Percentiles rank a stretch among this genome's conserved stretches.
Evolutionary conservation across 2,797 vertebrate species (phyloP).

Genomic region (Myotis daubentonii): DNA sequence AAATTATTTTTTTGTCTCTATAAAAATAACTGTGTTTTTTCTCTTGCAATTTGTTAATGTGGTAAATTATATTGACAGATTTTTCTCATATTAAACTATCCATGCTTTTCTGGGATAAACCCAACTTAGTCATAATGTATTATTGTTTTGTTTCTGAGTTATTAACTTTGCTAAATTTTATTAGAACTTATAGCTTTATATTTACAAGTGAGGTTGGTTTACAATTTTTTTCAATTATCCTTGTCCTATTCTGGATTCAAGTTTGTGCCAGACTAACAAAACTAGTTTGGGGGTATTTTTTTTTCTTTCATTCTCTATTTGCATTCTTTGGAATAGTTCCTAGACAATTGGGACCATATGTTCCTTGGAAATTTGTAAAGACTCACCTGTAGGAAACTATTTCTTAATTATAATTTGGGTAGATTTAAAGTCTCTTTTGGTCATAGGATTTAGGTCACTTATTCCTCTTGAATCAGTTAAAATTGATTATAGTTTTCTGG

Average conservation of each 20-base stretch:
- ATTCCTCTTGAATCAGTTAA: conserved; percentile 1
- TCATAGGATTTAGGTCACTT: neutral
- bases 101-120: neutral
- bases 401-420: conserved; percentile 19
- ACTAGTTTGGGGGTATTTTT: neutral
- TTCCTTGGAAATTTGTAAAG: conserved; percentile 24
- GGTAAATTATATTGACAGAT: neutral
- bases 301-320: neutral
- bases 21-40: neutral
- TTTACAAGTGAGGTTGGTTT: neutral
- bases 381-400: neutral
- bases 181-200: conserved; percentile 7
- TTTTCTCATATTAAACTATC: conserved; percentile 39
- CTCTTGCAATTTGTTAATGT: neutral
- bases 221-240: neutral
- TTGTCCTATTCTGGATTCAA: conserved; percentile 21
- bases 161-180: neutral
- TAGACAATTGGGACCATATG: neutral
- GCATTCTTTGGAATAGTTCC: neutral
- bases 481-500: neutral
- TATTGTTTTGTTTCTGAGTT: neutral
- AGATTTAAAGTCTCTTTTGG: neutral
- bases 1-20: conserved; percentile 11
- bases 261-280: neutral
- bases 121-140: neutral